Percentiles rank a stretch among this genome's conserved stretches.
Conservation (phyloP, 1,140 invertebrate species). For the Trichonephila clavipes region DNA sequence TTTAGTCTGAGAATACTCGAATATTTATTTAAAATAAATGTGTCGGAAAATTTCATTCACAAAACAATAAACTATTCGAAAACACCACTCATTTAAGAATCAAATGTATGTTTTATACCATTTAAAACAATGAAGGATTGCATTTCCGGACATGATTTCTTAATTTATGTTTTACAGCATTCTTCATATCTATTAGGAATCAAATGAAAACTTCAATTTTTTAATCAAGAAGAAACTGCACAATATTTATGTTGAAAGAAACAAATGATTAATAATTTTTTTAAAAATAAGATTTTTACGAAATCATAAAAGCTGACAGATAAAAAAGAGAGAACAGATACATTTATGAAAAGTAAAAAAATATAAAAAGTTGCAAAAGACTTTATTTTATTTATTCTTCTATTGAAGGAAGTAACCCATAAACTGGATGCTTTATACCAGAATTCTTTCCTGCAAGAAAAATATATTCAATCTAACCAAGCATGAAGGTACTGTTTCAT, state of each 20-base stretch:
- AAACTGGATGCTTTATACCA: neutral
- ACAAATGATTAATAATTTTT: no score
- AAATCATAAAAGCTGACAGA: neutral
- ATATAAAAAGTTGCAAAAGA: constrained; percentile 24
- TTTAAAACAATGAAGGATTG: neutral
- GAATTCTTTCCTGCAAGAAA: neutral
- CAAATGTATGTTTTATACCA: neutral
- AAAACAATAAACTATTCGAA: no score
- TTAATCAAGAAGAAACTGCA: no score
- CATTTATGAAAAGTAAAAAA: neutral
- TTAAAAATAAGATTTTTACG: neutral
- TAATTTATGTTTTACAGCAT: neutral
- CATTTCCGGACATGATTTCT: neutral
- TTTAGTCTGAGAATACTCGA: no score
- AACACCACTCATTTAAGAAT: neutral
- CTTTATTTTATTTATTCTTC: constrained; percentile 36
- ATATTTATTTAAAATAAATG: no score
- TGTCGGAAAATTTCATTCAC: neutral
- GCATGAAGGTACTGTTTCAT: constrained; percentile 22
- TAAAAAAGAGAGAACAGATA: neutral
- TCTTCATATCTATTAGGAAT: no score
- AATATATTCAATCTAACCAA: constrained; percentile 15
- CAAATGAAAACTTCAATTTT: no score
- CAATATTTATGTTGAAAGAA: no score
- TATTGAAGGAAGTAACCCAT: neutral